These are phyloP conservation scores for Calyptommatus sinebrachiatus DNA, from an alignment of 2,113 vertebrate genomes.

Conservation along the genomic window DNA sequence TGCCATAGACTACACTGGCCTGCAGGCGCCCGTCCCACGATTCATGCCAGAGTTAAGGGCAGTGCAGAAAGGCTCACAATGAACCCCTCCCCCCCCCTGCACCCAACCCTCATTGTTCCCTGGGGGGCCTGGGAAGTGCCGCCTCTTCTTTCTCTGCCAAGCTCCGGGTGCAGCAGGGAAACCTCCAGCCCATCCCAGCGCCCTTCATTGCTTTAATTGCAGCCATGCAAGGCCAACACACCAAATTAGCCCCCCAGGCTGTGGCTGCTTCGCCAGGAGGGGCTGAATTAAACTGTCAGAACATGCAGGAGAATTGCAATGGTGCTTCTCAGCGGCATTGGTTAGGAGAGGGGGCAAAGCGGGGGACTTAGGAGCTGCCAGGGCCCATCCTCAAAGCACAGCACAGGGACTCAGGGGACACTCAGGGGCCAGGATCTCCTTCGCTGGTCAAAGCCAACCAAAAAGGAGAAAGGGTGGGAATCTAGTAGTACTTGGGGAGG, in stretches of 20 bases:
- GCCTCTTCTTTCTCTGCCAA: conserved; percentile 42
- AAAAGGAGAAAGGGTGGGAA: conserved; percentile 34
- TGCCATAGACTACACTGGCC: too few species aligned
- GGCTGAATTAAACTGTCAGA: conserved; percentile 86
- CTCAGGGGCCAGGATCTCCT: conserved; percentile 82
- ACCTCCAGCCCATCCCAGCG: conserved; percentile 73
- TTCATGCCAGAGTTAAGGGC: too few species aligned
- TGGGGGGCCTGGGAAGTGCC: conserved; percentile 60
- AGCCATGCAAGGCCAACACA: conserved; percentile 76
- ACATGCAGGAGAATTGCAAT: conserved; percentile 79
- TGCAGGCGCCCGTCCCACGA: too few species aligned
- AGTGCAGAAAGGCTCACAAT: too few species aligned
- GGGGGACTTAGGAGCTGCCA: conserved; percentile 77
- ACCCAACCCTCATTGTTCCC: too few species aligned
- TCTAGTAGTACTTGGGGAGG: conserved; percentile 75
- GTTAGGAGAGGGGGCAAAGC: conserved; percentile 76
- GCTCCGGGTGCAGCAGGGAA: conserved; percentile 61
- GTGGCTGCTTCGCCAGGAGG: conserved; percentile 75
- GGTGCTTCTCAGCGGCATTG: conserved; percentile 80
- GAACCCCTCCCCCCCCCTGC: too few species aligned
- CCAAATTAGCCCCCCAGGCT: conserved; percentile 78
- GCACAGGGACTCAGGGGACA: conserved; percentile 83
- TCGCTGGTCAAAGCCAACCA: conserved; percentile 84
- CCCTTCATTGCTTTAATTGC: conserved; percentile 97
- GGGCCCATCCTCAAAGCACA: conserved; percentile 77